Evolutionary conservation across 30 jellyfish, hydroid and myxozoan species (phyloP), one percentile per base, ranked within the genome.

Genomic region (Aurelia sp.): DNA sequence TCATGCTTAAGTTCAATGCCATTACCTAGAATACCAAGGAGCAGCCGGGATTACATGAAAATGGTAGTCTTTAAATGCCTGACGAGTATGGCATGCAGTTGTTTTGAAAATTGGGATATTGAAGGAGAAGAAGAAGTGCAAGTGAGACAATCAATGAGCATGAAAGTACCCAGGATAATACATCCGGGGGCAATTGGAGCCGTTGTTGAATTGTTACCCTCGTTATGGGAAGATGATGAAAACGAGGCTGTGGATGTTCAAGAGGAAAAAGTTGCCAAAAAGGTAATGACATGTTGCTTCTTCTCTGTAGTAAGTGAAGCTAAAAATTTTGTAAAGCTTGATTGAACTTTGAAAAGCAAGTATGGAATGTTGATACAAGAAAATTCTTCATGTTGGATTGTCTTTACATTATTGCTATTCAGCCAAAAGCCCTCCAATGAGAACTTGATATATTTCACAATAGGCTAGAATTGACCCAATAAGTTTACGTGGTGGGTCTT

Each of bases 111-210:
- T 19, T 88, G 95, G 96, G 96, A 85, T 20, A 41, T 76, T 6
- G 87, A 94, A n/a, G 91, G 63, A 27, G 80, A 71, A 12, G 89
- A 63, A 15, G 67, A 52, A 7, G 48, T 37, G 23, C 88, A 71
- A 11, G 50, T 30, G 23, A 70, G 78, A 19, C 22, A 82, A 27
- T 78, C 91, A 48, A 41, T 62, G 12, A 31, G 82, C 20, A 16
- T 66, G 13, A 84, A 83, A 57, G 64, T 73, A 13, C 97, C 94
- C 3, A 85, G 90, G 50, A 86, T 94, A 16, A 44, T 82, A 17
- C 97, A 94, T 68, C 97, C 99, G 4, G 88, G 96, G 5, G 97
- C 99, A n/a, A 89, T 94, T 40, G 69, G 90, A 64, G 99, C 98
- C 0, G 74, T 88, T 15, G 69, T 94, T 51, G 99, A 94, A 50